A percentile compares a stretch with the other conserved stretches of the same genome.
These are phyloP conservation scores for Hermetia illucens DNA, from an alignment of 1,140 invertebrate genomes.

Conservation along the genomic window DNA sequence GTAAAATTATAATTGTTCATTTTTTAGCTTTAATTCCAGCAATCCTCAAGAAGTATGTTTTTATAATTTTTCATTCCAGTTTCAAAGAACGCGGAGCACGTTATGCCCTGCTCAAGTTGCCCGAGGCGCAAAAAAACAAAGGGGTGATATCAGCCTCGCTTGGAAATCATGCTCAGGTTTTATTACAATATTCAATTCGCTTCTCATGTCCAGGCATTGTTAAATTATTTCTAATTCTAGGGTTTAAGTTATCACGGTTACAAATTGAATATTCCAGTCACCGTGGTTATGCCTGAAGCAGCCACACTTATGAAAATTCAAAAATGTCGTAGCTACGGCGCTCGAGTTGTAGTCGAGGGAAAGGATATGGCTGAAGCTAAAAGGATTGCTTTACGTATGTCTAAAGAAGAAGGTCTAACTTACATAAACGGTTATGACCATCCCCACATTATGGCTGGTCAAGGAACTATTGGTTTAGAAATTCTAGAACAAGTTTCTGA, in stretches of 20 bases:
- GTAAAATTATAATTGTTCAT: too few species aligned
- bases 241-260: slow-evolving; percentile 79
- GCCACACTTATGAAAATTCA: slow-evolving; percentile 91
- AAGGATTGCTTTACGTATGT: slow-evolving; percentile 55
- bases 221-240: slow-evolving; percentile 12
- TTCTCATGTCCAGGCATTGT: not conserved
- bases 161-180: slow-evolving; percentile 72
- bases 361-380: slow-evolving; percentile 77
- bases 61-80: slow-evolving; percentile 34
- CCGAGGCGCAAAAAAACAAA: slow-evolving; percentile 47
- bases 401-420: slow-evolving; percentile 51
- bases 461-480: slow-evolving; percentile 84
- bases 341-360: slow-evolving; percentile 71
- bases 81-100: slow-evolving; percentile 89
- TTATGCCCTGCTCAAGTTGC: slow-evolving; percentile 65
- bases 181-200: not conserved
- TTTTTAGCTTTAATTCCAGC: too few species aligned
- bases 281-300: slow-evolving; percentile 85
- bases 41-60: too few species aligned
- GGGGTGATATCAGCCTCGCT: slow-evolving; percentile 87
- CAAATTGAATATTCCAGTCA: slow-evolving; percentile 65
- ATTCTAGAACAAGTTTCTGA: slow-evolving; percentile 72
- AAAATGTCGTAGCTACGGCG: slow-evolving; percentile 68
- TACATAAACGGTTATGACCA: slow-evolving; percentile 81
- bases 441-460: slow-evolving; percentile 84